phyloP scores from a whole-genome alignment of 2,797 vertebrate genomes.

The Aviceda cuculoides region DNA sequence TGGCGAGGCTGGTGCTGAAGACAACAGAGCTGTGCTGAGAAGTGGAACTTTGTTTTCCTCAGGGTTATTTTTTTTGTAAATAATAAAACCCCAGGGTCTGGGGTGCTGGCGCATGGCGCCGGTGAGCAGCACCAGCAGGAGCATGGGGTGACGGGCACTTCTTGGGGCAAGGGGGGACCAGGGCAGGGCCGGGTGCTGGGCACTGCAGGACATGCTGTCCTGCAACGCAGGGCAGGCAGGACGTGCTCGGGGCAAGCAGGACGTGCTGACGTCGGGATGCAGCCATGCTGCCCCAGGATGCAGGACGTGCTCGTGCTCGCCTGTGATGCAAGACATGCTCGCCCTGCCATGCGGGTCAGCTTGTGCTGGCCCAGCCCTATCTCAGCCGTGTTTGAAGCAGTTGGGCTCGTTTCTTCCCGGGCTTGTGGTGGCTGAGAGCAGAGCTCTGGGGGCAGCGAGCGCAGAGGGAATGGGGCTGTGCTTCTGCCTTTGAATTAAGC shows the following conservation, averaged over 20 bases:
- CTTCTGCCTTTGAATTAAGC: not conserved
- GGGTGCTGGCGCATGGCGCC: not conserved
- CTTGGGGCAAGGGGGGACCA: not conserved
- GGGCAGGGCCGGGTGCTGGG: not conserved
- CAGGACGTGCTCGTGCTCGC: accelerated
- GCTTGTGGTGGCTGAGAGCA: accelerated
- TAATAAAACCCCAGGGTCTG: not conserved
- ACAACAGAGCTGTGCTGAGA: not conserved
- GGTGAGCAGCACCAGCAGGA: not conserved
- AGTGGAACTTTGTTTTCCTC: not conserved
- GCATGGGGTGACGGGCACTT: accelerated
- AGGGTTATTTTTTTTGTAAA: not conserved
- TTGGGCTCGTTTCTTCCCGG: accelerated
- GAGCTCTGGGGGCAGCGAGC: not conserved
- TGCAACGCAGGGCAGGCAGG: not conserved
- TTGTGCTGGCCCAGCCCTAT: accelerated
- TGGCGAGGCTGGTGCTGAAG: not conserved
- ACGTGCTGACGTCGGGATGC: accelerated
- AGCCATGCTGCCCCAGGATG: not conserved
- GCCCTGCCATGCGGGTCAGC: accelerated
- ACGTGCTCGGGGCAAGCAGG: not conserved
- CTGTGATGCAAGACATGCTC: accelerated
- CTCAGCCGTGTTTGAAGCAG: not conserved
- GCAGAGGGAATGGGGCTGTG: not conserved
- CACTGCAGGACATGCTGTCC: not conserved